These are phyloP conservation scores for Pilophorus perplexus DNA, from an alignment of 2,888 invertebrate genomes.

Conservation along the genomic window DNA sequence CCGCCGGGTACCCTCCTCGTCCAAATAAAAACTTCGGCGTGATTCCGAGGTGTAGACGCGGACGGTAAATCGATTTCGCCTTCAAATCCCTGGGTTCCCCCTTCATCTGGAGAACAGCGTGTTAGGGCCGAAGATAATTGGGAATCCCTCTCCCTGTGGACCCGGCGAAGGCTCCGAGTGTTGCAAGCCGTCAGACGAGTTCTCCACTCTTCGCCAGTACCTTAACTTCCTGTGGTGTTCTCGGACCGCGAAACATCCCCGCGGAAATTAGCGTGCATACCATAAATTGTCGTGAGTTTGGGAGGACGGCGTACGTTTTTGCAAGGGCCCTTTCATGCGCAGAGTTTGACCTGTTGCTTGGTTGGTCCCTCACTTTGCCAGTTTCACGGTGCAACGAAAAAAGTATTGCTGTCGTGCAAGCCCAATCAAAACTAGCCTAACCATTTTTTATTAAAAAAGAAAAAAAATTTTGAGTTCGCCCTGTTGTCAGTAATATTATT, in stretches of 20 bases:
- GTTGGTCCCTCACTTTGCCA: not conserved
- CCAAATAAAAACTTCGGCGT: too few species aligned
- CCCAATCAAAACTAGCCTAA: too few species aligned
- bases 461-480: too few species aligned
- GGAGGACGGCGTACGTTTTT: not conserved
- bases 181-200: slow-evolving; percentile 40
- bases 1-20: too few species aligned
- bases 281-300: not conserved
- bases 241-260: not conserved
- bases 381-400: too few species aligned
- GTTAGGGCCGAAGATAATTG: slow-evolving; percentile 37
- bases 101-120: slow-evolving; percentile 28
- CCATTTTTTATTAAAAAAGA: too few species aligned
- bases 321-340: too few species aligned
- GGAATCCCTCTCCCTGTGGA: slow-evolving; percentile 23
- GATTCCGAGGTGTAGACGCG: slow-evolving; percentile 11
- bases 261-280: not conserved
- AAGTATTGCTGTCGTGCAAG: too few species aligned
- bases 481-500: too few species aligned
- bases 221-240: slow-evolving; percentile 28
- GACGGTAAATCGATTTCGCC: slow-evolving; percentile 33
- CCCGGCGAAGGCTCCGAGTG: slow-evolving; percentile 29
- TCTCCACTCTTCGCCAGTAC: slow-evolving; percentile 9
- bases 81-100: slow-evolving; percentile 20
- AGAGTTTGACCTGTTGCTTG: not conserved